Percentiles rank a stretch among this genome's conserved stretches.
phyloP scores from a whole-genome alignment of 2,888 invertebrate genomes.

The Rhynchonema sp. region DNA sequence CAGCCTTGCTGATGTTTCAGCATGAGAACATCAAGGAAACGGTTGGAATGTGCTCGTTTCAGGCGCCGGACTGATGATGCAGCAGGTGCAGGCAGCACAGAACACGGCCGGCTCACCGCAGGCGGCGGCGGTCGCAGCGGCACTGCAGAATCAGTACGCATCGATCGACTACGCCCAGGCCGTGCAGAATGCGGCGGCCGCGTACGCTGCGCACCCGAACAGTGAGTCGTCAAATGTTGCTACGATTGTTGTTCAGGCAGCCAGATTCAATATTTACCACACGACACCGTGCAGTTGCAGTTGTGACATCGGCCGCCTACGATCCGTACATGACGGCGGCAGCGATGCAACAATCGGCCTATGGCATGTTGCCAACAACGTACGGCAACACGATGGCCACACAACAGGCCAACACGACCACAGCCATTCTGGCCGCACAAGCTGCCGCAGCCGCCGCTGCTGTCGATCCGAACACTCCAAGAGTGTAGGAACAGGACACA shows the following conservation, averaged over 20 bases:
- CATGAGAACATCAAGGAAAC: too few relatives aligned
- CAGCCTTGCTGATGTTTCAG: too few relatives aligned
- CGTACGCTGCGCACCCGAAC: conserved; percentile 1
- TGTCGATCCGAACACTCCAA: neutral
- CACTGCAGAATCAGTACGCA: neutral
- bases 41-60: too few relatives aligned
- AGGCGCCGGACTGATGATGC: neutral
- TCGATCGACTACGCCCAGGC: neutral
- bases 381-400: too few relatives aligned
- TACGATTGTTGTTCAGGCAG: too few relatives aligned
- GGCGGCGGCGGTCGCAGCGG: neutral
- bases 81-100: neutral
- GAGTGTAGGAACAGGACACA: neutral
- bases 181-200: neutral
- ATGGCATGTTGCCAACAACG: neutral
- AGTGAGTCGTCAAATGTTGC: too few relatives aligned
- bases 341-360: neutral
- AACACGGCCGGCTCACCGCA: neutral
- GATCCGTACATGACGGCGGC: neutral
- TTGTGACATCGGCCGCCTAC: neutral
- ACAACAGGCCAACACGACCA: neutral
- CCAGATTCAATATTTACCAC: too few relatives aligned
- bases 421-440: neutral
- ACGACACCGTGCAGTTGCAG: neutral
- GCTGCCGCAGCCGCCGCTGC: conserved; percentile 6